These are phyloP conservation scores for Cetoscarus ocellatus DNA, from an alignment of 2,797 vertebrate genomes.

Conservation along the genomic window DNA sequence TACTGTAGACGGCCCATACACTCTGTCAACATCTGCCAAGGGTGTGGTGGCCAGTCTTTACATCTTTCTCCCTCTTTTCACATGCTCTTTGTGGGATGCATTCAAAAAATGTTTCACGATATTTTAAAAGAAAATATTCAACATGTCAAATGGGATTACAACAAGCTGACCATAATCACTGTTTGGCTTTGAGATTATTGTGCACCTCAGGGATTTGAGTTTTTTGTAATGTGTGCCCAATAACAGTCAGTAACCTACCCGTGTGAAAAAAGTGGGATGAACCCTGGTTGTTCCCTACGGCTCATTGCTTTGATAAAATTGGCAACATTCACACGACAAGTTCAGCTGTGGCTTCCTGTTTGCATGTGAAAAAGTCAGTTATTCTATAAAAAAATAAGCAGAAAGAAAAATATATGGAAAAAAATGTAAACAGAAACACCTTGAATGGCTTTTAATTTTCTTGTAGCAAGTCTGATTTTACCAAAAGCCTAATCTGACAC, in stretches of 20 bases:
- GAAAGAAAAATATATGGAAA: no score
- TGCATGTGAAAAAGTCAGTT: no score
- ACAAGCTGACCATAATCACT: constrained; percentile 28
- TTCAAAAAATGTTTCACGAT: constrained; percentile 45
- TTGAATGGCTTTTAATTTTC: no score
- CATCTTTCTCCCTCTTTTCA: constrained; percentile 52
- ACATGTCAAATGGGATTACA: constrained; percentile 60
- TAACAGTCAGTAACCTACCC: constrained; percentile 28
- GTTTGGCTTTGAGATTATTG: constrained; percentile 28
- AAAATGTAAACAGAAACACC: no score
- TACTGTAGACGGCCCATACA: constrained; percentile 59
- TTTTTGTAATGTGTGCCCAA: constrained; percentile 15
- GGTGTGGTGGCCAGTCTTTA: constrained; percentile 72
- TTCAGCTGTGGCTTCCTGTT: not conserved
- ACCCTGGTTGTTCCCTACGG: no score
- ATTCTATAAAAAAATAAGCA: no score
- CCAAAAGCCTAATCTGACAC: no score
- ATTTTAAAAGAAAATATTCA: constrained; percentile 62
- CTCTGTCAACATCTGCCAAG: constrained; percentile 70
- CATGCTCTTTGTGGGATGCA: constrained; percentile 45
- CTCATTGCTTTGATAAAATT: no score
- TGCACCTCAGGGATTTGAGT: constrained; percentile 46
- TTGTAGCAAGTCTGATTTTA: no score
- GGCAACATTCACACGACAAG: not conserved
- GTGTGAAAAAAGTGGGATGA: no score